phyloP scores from a whole-genome alignment of 1,140 invertebrate genomes.

The Condylostylus longicornis region DNA sequence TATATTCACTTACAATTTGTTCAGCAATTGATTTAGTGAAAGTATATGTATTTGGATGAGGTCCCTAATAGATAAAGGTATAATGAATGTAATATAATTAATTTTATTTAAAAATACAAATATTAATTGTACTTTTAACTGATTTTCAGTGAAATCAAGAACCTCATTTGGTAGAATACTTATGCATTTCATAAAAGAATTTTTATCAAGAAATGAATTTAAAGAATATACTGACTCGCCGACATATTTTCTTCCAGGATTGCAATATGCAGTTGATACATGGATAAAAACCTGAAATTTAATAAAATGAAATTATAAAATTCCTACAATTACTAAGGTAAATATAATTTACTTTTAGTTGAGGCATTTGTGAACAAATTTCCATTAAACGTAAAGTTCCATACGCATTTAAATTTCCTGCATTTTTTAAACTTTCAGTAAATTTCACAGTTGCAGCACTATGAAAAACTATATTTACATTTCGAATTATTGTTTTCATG shows the following conservation, averaged over 20 bases:
- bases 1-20: slow-evolving; percentile 48
- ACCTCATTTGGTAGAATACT: slow-evolving; percentile 42
- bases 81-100: neutral
- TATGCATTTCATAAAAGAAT: slow-evolving; percentile 42
- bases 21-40: slow-evolving; percentile 76
- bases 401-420: slow-evolving; percentile 43
- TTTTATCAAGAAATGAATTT: slow-evolving; percentile 39
- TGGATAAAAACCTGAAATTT: slow-evolving; percentile 63
- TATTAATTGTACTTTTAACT: slow-evolving; percentile 33
- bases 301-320: slow-evolving; percentile 4
- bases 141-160: slow-evolving; percentile 38
- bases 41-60: slow-evolving; percentile 79
- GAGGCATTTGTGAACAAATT: slow-evolving; percentile 45
- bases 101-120: neutral
- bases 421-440: slow-evolving; percentile 58
- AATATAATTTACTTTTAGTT: slow-evolving; percentile 47
- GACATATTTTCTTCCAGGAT: slow-evolving; percentile 52
- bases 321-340: neutral
- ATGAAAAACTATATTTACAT: slow-evolving; percentile 65
- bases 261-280: slow-evolving; percentile 79
- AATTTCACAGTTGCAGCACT: slow-evolving; percentile 73
- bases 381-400: slow-evolving; percentile 42
- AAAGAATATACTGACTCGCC: slow-evolving; percentile 58
- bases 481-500: slow-evolving; percentile 36
- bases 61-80: slow-evolving; percentile 33